Evolutionary conservation across 2,113 vertebrate genomes (phyloP).

Genomic region (Marmota monax): DNA sequence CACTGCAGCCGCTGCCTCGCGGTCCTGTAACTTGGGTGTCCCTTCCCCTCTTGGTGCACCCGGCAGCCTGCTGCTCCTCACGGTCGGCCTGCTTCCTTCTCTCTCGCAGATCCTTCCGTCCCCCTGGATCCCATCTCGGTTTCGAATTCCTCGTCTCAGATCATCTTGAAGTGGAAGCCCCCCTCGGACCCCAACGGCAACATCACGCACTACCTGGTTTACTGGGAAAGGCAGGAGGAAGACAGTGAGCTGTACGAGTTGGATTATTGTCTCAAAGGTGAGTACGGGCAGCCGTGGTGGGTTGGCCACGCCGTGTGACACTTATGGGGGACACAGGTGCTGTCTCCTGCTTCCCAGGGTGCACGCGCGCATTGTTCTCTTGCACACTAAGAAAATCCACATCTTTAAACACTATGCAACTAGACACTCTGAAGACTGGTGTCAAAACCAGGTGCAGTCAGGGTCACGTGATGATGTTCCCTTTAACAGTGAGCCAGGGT

Average conservation of each 20-base stretch:
- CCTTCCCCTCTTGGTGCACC: neutral
- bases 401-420: neutral
- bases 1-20: fast-evolving
- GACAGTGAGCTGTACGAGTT: slow-evolving; percentile 95
- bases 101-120: slow-evolving; percentile 92
- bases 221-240: slow-evolving; percentile 94
- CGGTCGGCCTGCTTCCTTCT: neutral
- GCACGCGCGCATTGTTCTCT: fast-evolving
- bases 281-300: neutral
- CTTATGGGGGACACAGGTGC: fast-evolving
- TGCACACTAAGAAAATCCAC: neutral
- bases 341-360: neutral
- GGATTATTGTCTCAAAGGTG: slow-evolving; percentile 98
- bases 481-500: neutral
- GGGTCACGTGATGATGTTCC: neutral
- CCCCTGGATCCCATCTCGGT: slow-evolving; percentile 95
- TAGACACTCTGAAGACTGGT: neutral
- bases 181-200: slow-evolving; percentile 97
- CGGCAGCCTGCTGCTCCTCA: fast-evolving
- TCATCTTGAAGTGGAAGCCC: slow-evolving; percentile 97
- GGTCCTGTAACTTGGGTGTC: no score
- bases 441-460: neutral
- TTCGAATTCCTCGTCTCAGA: slow-evolving; percentile 97
- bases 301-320: fast-evolving
- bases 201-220: slow-evolving; percentile 97